Evolutionary conservation across 1,140 invertebrate genomes (phyloP), one percentile per base, ranked within the genome.

Genomic region (Globodera rostochiensis): DNA sequence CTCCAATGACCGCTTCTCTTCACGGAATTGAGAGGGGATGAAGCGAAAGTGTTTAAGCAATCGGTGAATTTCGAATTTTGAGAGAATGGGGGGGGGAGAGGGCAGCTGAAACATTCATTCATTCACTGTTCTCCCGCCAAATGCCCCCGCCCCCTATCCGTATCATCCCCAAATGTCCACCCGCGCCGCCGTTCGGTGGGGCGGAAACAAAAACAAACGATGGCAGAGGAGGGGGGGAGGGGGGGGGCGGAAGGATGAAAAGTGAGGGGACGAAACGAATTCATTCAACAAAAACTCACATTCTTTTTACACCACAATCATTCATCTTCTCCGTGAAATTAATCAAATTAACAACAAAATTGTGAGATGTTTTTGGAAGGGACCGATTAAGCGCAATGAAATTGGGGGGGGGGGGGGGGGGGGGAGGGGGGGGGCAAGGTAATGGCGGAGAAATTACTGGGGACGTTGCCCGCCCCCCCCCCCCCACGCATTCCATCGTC

Each of bases 121-220:
- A 60, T 60, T 60, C 11, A 6, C 57, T 60, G 57, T 60, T 60
- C 57, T 60, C 11, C 5, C 57, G 19, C 57, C 57, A 60, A 60
- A 60, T 15, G 57, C 15, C 57, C 57, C 15, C 11, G 8, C 57
- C 57, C 57, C 11, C 57, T 53, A 11, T 6, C 57, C 57, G 57
- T 60, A 60, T 60, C 57, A 60, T 60, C 15, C 19, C 57, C 9
- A 60, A 60, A 60, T 60, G 57, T 60, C 57, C 15, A 60, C 15
- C 15, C 57, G 57, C 57, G 50, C 50, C 50, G 57, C 46, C 69
- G 69, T 71, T 71, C 69, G 69, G 25, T 71, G 69, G 69, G n/a
- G 69, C 69, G 69, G 69, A 71, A 71, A 71, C 9, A 71, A 71
- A 60, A 71, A 71, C 69, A 71, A 71, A 36, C 25, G 25, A 47